Conservation (phyloP, 1,140 invertebrate species). For the Cyphomyrmex costatus region DNA sequence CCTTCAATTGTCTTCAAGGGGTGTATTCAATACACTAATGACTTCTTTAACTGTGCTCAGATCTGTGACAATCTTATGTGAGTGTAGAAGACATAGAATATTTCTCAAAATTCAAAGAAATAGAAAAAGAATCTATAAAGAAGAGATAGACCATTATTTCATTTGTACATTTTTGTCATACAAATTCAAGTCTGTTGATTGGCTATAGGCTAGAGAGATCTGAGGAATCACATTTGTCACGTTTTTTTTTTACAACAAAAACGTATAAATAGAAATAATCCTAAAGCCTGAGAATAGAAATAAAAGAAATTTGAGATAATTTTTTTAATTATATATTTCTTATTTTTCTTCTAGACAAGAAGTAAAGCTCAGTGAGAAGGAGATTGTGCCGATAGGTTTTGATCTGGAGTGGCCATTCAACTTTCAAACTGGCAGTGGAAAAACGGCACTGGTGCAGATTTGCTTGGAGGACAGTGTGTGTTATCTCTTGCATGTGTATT, state of each 20-base stretch:
- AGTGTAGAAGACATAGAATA: slow-evolving; percentile 71
- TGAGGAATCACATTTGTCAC: too few species aligned
- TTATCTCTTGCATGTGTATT: slow-evolving; percentile 88
- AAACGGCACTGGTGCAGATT: slow-evolving; percentile 89
- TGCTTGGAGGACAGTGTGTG: slow-evolving; percentile 86
- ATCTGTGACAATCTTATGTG: slow-evolving; percentile 88
- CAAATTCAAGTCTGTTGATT: too few species aligned
- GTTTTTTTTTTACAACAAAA: too few species aligned
- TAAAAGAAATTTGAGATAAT: slow-evolving; percentile 11
- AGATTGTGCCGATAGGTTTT: slow-evolving; percentile 87
- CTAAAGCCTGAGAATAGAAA: background rate
- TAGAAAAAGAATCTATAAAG: slow-evolving; percentile 56
- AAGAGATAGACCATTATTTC: slow-evolving; percentile 4
- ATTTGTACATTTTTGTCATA: too few species aligned
- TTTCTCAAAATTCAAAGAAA: slow-evolving; percentile 32
- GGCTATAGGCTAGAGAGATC: too few species aligned
- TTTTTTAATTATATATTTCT: background rate
- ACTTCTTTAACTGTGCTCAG: slow-evolving; percentile 86
- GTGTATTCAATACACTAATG: slow-evolving; percentile 86
- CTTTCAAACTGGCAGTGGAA: slow-evolving; percentile 88
- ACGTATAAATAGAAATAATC: too few species aligned
- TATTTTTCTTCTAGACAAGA: slow-evolving; percentile 82
- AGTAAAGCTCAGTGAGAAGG: slow-evolving; percentile 82
- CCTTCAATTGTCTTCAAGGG: slow-evolving; percentile 86
- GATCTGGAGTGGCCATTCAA: slow-evolving; percentile 90